phyloP scores from a whole-genome alignment of 2,797 vertebrate species.

The Lepilemur ruficaudatus region DNA sequence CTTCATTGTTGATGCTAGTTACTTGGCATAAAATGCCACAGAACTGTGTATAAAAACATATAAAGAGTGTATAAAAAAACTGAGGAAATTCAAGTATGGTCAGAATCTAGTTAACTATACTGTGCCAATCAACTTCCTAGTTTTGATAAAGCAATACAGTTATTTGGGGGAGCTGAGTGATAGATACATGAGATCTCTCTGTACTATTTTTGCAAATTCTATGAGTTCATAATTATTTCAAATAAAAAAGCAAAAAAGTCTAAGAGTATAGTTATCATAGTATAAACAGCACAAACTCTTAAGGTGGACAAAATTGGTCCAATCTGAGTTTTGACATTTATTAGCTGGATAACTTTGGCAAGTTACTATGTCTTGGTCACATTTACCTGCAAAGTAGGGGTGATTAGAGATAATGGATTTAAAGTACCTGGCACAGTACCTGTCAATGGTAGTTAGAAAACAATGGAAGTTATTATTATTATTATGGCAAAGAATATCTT shows the following conservation, averaged over 20 bases:
- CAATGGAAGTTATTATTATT: background rate
- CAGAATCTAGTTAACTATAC: background rate
- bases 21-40: background rate
- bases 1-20: background rate
- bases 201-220: background rate
- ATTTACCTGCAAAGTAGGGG: background rate
- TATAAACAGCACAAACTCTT: background rate
- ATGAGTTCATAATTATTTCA: background rate
- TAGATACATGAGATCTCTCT: background rate
- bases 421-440: background rate
- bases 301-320: background rate
- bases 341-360: background rate
- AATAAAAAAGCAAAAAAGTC: conserved; percentile 22
- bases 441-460: background rate
- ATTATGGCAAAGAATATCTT: background rate
- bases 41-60: background rate
- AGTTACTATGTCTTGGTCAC: background rate
- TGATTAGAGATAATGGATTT: background rate
- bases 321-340: conserved; percentile 7
- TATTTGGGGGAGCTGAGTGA: background rate
- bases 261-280: background rate
- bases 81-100: background rate
- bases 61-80: background rate
- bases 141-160: background rate
- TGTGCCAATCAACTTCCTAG: background rate